Evolutionary conservation across 1,140 invertebrate genomes (phyloP).

Genomic region (Centruroides vittatus): DNA sequence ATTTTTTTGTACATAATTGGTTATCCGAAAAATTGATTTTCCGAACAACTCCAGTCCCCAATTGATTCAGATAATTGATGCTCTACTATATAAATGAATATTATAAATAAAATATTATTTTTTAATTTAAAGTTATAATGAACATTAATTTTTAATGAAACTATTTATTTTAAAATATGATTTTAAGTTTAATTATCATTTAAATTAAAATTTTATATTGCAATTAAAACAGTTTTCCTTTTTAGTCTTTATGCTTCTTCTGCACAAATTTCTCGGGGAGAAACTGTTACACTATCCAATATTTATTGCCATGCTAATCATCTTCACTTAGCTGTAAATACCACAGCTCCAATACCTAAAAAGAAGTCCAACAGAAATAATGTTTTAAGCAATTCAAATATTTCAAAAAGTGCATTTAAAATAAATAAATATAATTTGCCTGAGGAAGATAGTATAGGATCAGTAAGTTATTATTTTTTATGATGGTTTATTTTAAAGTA

Average conservation of each 20-base stretch:
- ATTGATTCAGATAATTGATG: no score
- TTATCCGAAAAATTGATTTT: no score
- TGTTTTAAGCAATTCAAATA: conserved; percentile 19
- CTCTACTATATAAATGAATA: no score
- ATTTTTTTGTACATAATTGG: no score
- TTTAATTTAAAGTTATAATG: no score
- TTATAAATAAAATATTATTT: no score
- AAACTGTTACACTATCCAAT: conserved; percentile 39
- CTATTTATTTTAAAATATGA: no score
- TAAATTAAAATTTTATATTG: conserved; percentile 7
- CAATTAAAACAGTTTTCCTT: conserved; percentile 7
- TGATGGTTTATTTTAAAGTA: neutral
- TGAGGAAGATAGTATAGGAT: conserved; percentile 8
- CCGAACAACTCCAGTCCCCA: no score
- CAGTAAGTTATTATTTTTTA: conserved; percentile 1
- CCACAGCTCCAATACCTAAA: conserved; percentile 40
- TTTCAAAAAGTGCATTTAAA: conserved; percentile 20
- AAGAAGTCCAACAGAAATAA: neutral
- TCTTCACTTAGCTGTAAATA: conserved; percentile 44
- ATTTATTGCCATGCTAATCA: conserved; percentile 42
- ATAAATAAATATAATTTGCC: neutral
- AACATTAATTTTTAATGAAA: no score
- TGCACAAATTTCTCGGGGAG: conserved; percentile 36
- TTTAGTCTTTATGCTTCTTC: conserved; percentile 41
- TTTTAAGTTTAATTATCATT: no score